phyloP scores from a whole-genome alignment of 1,140 invertebrate genomes.

The Atopsyche davidsoni region DNA sequence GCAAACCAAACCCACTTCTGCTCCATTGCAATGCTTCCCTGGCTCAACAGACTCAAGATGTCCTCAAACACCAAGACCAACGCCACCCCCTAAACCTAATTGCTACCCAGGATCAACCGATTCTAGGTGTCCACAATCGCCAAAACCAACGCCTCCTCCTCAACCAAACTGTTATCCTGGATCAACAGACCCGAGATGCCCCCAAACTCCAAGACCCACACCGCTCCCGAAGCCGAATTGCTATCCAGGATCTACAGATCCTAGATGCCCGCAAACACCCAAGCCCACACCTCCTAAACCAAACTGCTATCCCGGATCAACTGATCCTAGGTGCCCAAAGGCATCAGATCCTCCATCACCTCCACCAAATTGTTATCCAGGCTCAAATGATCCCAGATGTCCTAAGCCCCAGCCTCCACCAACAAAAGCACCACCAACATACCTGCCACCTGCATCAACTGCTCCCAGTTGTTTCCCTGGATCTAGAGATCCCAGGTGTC shows the following conservation, averaged over 20 bases:
- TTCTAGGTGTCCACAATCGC: slow-evolving; percentile 52
- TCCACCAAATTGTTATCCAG: slow-evolving; percentile 34
- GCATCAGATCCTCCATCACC: slow-evolving; percentile 32
- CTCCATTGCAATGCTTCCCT: slow-evolving; percentile 38
- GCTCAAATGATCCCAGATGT: slow-evolving; percentile 32
- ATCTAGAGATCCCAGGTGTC: slow-evolving; percentile 39
- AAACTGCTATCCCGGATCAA: slow-evolving; percentile 36
- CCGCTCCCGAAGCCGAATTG: slow-evolving; percentile 25
- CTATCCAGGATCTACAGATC: slow-evolving; percentile 28
- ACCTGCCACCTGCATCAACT: too few species aligned
- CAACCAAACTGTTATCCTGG: slow-evolving; percentile 34
- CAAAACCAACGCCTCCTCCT: slow-evolving; percentile 23
- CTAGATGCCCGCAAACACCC: slow-evolving; percentile 32
- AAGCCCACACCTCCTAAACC: slow-evolving; percentile 24
- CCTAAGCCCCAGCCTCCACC: slow-evolving; percentile 26
- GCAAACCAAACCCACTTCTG: slow-evolving; percentile 30
- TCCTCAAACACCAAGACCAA: slow-evolving; percentile 34
- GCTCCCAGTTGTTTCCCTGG: slow-evolving; percentile 43
- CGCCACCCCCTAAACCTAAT: too few species aligned
- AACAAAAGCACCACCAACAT: too few species aligned
- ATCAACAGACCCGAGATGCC: slow-evolving; percentile 34
- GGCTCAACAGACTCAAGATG: slow-evolving; percentile 40
- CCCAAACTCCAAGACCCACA: slow-evolving; percentile 29
- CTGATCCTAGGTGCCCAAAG: slow-evolving; percentile 34
- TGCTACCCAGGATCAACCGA: slow-evolving; percentile 55